phyloP scores from a whole-genome alignment of 2,888 invertebrate genomes.

The Ophioninae sp. region DNA sequence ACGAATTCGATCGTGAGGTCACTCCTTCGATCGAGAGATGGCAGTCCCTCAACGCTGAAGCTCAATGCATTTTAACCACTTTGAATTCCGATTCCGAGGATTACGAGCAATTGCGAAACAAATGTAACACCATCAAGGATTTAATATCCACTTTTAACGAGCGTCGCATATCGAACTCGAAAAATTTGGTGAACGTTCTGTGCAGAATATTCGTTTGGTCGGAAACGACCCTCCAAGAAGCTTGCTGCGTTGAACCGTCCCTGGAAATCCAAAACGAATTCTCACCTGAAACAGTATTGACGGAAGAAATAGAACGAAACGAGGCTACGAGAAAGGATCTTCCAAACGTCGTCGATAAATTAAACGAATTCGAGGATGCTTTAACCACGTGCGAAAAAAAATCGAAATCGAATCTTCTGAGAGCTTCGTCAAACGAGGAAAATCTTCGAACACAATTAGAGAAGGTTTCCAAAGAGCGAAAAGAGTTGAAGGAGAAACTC shows the following conservation, averaged over 20 bases:
- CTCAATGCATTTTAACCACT: slow-evolving; percentile 45
- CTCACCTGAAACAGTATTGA: slow-evolving; percentile 15
- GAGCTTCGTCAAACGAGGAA: slow-evolving; percentile 67
- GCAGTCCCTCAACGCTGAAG: slow-evolving; percentile 57
- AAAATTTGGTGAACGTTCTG: slow-evolving; percentile 61
- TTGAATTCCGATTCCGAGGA: slow-evolving; percentile 67
- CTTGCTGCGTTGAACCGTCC: neutral
- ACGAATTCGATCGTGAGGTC: slow-evolving; percentile 62
- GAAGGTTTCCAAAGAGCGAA: slow-evolving; percentile 69
- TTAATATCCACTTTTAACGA: slow-evolving; percentile 61
- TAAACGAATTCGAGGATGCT: slow-evolving; percentile 66
- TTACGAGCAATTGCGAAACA: slow-evolving; percentile 69
- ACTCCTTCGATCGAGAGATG: slow-evolving; percentile 54
- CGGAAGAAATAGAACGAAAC: slow-evolving; percentile 62
- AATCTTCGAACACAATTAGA: slow-evolving; percentile 69
- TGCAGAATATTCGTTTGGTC: slow-evolving; percentile 66
- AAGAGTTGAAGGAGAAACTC: slow-evolving; percentile 72
- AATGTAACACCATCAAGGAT: slow-evolving; percentile 70
- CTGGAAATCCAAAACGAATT: neutral
- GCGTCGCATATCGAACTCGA: slow-evolving; percentile 60
- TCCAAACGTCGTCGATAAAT: slow-evolving; percentile 55
- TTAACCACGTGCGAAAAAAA: slow-evolving; percentile 63
- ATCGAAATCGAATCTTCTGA: slow-evolving; percentile 64
- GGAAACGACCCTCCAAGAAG: slow-evolving; percentile 59
- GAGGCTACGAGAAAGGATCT: slow-evolving; percentile 58